These are phyloP conservation scores for Origma solitaria DNA, from an alignment of 2,113 vertebrate genomes.

Conservation along the genomic window DNA sequence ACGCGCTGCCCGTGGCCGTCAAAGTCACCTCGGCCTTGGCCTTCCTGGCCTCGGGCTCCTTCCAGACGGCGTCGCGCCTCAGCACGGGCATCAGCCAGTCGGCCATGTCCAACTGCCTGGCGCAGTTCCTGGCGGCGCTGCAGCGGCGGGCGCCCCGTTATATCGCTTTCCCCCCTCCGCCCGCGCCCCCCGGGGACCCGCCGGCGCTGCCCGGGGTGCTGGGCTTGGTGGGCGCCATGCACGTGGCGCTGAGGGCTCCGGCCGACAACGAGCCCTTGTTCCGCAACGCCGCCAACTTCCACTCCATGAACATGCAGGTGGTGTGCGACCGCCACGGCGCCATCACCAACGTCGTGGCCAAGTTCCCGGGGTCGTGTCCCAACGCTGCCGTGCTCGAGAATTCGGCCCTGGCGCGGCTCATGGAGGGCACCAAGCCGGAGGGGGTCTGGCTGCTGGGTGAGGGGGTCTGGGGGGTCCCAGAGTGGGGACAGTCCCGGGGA, in stretches of 20 bases:
- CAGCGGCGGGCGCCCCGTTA: neutral
- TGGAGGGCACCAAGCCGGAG: too few relatives aligned
- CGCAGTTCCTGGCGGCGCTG: neutral
- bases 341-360: neutral
- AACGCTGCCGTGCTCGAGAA: neutral
- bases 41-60: neutral
- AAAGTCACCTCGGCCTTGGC: neutral
- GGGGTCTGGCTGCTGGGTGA: too few relatives aligned
- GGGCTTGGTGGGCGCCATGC: neutral
- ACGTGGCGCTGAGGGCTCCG: neutral
- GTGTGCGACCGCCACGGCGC: neutral
- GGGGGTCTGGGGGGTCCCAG: too few relatives aligned
- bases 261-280: neutral
- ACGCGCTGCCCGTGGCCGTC: neutral
- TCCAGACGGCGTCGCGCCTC: neutral
- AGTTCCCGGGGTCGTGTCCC: neutral
- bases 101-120: neutral
- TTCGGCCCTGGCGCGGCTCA: too few relatives aligned
- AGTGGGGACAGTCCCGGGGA: neutral
- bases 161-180: neutral
- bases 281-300: neutral
- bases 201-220: neutral
- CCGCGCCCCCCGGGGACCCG: neutral
- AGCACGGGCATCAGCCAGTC: slow-evolving; percentile 1
- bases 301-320: slow-evolving; percentile 2